Conservation (phyloP, 2,113 vertebrate species). For the Channa argus region DNA sequence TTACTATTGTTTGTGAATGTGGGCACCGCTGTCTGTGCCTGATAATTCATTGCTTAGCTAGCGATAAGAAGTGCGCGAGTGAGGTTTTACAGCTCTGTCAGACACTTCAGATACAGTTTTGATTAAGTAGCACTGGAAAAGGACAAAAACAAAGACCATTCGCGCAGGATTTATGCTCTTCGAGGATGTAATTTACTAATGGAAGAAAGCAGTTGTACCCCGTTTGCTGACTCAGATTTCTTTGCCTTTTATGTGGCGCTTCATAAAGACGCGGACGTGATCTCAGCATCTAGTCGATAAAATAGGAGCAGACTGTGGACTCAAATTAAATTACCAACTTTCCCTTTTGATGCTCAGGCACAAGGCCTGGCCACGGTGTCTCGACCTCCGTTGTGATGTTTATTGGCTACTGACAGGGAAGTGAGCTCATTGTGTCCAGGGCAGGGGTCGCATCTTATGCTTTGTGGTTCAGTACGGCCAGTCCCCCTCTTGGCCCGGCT, state of each 20-base stretch:
- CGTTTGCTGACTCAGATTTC: slow-evolving; percentile 31
- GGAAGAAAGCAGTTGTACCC: slow-evolving; percentile 8
- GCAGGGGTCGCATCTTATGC: not conserved
- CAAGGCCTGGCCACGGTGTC: slow-evolving; percentile 30
- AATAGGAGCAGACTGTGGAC: not conserved
- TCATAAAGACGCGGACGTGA: slow-evolving; percentile 10
- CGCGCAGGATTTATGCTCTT: slow-evolving; percentile 39
- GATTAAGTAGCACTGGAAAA: slow-evolving; percentile 49
- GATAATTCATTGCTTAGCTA: slow-evolving; percentile 28
- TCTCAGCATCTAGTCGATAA: not conserved
- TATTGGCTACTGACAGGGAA: slow-evolving; percentile 17
- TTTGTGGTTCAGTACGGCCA: not conserved
- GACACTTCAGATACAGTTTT: slow-evolving; percentile 24
- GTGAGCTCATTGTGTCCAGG: slow-evolving; percentile 29
- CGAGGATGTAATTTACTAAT: slow-evolving; percentile 52
- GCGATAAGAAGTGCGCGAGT: slow-evolving; percentile 21
- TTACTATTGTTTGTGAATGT: slow-evolving; percentile 6
- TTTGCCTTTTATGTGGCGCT: not conserved
- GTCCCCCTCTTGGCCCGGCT: not conserved
- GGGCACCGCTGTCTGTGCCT: slow-evolving; percentile 11
- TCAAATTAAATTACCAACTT: slow-evolving; percentile 19
- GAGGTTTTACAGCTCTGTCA: slow-evolving; percentile 46
- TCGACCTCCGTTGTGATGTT: slow-evolving; percentile 20
- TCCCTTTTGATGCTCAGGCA: not conserved
- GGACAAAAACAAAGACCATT: slow-evolving; percentile 43